Percentiles rank a stretch among this genome's conserved stretches.
These are phyloP conservation scores for Nanorana parkeri DNA, from an alignment of 2,113 vertebrate genomes.

Conservation along the genomic window DNA sequence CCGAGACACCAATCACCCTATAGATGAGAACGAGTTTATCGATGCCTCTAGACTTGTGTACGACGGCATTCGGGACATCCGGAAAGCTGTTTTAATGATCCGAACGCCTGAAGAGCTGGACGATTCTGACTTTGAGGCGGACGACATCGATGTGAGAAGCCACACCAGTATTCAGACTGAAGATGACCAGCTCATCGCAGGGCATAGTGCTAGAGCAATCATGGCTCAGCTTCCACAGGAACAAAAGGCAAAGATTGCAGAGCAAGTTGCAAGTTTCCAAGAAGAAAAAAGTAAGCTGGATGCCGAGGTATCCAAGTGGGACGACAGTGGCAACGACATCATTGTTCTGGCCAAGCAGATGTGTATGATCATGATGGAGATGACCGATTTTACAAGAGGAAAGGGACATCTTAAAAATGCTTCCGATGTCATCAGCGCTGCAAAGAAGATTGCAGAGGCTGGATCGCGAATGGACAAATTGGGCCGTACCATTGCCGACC, in stretches of 20 bases:
- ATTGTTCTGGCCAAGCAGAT: constrained; percentile 98
- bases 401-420: constrained; percentile 98
- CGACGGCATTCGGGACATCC: constrained; percentile 95
- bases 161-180: constrained; percentile 95
- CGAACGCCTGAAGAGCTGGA: constrained; percentile 97
- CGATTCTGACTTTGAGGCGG: constrained; percentile 96
- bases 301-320: constrained; percentile 98
- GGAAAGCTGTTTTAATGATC: constrained; percentile 98
- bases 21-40: constrained; percentile 98
- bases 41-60: constrained; percentile 97
- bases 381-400: constrained; percentile 98
- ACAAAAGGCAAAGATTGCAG: constrained; percentile 96
- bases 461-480: constrained; percentile 99
- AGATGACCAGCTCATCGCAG: constrained; percentile 92
- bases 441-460: constrained; percentile 98
- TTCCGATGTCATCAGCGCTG: constrained; percentile 95
- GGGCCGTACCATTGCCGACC: constrained; percentile 93
- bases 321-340: constrained; percentile 98
- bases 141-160: constrained; percentile 91
- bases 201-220: constrained; percentile 93
- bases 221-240: constrained; percentile 98
- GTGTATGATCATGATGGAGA: constrained; percentile 99
- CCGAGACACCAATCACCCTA: constrained; percentile 85
- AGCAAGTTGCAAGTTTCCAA: constrained; percentile 98
- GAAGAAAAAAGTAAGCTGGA: constrained; percentile 99